Base-by-base conservation (phyloP, 2,797 vertebrate species). In the Apogon hyalosoma region DNA sequence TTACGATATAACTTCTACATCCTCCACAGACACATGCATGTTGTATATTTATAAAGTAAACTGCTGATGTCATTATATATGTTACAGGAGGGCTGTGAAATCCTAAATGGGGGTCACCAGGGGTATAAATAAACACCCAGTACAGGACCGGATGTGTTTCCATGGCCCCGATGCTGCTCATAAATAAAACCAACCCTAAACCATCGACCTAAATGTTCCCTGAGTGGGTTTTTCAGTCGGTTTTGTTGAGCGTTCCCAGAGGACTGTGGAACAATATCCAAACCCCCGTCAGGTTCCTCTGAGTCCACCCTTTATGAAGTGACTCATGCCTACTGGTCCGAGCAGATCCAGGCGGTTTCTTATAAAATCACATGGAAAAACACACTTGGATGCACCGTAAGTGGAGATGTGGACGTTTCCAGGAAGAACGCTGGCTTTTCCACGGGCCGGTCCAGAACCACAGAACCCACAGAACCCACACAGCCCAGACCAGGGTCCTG, bases 391-490 rank as follows among this genome's bases (percentile, higher is more conserved):
- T 61, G 36, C 56, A 47, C 28, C 70, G 65, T 63, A 36, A 15
- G n/a, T 28, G 65, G 69, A 80, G 63, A 72, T 39, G 21, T 53
- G 63, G 52, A 36, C 33, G 70, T 70, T 86, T 87, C 80, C 82
- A 83, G 77, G 83, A 88, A 84, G 63, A 69, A 69, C 24, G 41
- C 45, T 45, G 82, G 58, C 62, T 83, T 87, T 86, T 88, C 83
- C 79, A 86, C 31, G 58, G 73, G 59, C 47, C 50, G 51, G 39
- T 70, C 75, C 82, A 76, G 83, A 69, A 46, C 49, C 49, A 40
- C 53, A 68, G 69, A 62, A 66, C 69, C 71, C 52, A 52, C 18
- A 5, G n/a, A 1, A 62, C 69, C 72, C 77, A 73, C 66, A 62
- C 11, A 1, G 59, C 69, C 72, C 77, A 73, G 63, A 62, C 11